These are phyloP conservation scores for Steinernema carpocapsae DNA, from an alignment of 2,888 invertebrate species.

Conservation along the genomic window DNA sequence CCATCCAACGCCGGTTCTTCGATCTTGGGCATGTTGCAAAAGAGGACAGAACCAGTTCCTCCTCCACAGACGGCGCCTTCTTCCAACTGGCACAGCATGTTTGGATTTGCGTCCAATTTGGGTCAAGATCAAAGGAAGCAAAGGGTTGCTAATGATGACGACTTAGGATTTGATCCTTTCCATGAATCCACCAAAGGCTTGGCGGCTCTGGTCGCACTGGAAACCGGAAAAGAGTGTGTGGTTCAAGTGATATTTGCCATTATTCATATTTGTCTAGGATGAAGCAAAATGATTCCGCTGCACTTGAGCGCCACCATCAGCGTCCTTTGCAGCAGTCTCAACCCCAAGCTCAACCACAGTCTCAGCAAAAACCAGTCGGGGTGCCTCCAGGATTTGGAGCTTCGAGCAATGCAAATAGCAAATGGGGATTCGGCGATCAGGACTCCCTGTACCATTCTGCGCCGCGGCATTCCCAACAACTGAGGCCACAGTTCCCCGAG, in stretches of 20 bases:
- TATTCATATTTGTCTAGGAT: background rate
- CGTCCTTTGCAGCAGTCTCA: background rate
- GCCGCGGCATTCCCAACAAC: background rate
- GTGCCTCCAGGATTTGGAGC: background rate
- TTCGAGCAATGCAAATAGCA: background rate
- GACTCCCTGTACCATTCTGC: background rate
- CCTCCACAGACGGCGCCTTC: background rate
- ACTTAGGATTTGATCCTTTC: conserved; percentile 21
- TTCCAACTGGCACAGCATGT: conserved; percentile 8
- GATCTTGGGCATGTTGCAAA: conserved; percentile 4
- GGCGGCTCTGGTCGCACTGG: conserved; percentile 7
- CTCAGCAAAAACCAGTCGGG: background rate
- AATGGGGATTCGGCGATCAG: background rate
- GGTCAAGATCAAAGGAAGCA: no score
- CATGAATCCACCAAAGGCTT: conserved; percentile 17
- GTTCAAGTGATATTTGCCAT: background rate
- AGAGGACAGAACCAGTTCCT: background rate
- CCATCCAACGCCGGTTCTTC: background rate
- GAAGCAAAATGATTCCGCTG: background rate
- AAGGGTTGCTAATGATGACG: background rate
- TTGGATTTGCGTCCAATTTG: background rate
- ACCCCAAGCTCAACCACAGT: no score
- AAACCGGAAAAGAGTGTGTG: background rate
- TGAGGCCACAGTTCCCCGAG: background rate
- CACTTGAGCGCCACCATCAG: conserved; percentile 3